These are phyloP conservation scores for Coendou prehensilis DNA, from an alignment of 2,797 vertebrate genomes.

Conservation along the genomic window DNA sequence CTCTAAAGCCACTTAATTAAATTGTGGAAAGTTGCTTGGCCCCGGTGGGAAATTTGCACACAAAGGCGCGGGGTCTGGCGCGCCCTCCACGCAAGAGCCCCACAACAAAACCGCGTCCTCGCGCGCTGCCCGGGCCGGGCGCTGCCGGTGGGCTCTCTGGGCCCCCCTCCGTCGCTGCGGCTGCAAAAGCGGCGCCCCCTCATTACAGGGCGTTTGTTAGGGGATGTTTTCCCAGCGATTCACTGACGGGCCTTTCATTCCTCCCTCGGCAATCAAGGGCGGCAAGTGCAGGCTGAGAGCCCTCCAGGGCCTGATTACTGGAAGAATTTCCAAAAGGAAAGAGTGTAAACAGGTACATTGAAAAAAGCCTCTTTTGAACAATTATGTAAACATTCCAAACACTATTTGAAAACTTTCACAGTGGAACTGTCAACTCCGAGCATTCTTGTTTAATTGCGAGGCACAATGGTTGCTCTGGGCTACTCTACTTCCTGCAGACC, in stretches of 20 bases:
- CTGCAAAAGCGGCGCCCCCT: slow-evolving; percentile 88
- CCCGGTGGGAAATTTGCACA: slow-evolving; percentile 99
- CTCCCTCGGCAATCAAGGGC: slow-evolving; percentile 90
- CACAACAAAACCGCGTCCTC: slow-evolving; percentile 84
- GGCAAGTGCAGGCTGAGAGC: slow-evolving; percentile 91
- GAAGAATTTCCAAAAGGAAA: slow-evolving; percentile 92
- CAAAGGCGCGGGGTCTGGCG: slow-evolving; percentile 93
- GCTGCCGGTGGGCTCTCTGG: background rate
- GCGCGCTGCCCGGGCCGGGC: slow-evolving; percentile 64
- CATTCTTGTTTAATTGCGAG: slow-evolving; percentile 84
- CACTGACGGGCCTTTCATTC: slow-evolving; percentile 87
- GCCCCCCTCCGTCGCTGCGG: slow-evolving; percentile 18
- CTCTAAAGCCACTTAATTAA: slow-evolving; percentile 98
- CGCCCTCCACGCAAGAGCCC: slow-evolving; percentile 82
- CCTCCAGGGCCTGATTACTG: slow-evolving; percentile 92
- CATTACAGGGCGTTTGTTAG: slow-evolving; percentile 92
- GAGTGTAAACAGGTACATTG: slow-evolving; percentile 96
- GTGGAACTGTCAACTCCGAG: slow-evolving; percentile 82
- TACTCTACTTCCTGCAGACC: slow-evolving; percentile 54
- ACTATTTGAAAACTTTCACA: slow-evolving; percentile 79
- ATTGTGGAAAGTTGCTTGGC: slow-evolving; percentile 92
- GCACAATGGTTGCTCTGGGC: slow-evolving; percentile 65
- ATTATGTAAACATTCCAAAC: slow-evolving; percentile 89
- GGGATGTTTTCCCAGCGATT: slow-evolving; percentile 93
- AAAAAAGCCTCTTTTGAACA: slow-evolving; percentile 92